Conservation (phyloP, 2,888 invertebrate genomes). For the Hydrotaea cyrtoneurina region DNA sequence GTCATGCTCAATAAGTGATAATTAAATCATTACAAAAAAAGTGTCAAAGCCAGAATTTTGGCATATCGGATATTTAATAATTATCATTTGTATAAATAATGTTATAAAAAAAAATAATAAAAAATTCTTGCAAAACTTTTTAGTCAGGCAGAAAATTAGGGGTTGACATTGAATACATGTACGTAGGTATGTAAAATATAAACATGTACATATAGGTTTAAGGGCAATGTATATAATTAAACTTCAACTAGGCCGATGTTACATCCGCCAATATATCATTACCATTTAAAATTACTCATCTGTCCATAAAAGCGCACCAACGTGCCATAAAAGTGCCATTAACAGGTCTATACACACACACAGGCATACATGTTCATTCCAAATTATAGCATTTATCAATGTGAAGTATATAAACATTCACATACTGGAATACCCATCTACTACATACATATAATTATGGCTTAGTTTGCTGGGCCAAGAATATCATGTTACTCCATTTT, state of each 20-base stretch:
- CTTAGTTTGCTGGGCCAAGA: constrained; percentile 3
- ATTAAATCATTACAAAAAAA: too few species aligned
- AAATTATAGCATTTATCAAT: neutral
- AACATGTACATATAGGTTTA: too few species aligned
- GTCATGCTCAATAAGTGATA: too few species aligned
- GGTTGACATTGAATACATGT: too few species aligned
- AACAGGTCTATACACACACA: neutral
- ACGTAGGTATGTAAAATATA: too few species aligned
- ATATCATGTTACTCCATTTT: constrained; percentile 4
- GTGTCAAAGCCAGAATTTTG: too few species aligned
- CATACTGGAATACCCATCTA: neutral
- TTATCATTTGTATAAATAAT: too few species aligned
- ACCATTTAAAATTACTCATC: constrained; percentile 1
- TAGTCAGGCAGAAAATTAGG: too few species aligned
- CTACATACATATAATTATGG: neutral
- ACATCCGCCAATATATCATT: neutral
- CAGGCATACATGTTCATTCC: neutral
- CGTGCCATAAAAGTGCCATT: neutral
- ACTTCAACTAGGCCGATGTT: neutral
- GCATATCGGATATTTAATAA: too few species aligned
- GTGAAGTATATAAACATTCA: neutral
- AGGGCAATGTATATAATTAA: neutral
- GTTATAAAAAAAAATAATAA: too few species aligned
- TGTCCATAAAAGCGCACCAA: neutral
- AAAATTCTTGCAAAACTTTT: too few species aligned